Base-by-base conservation (phyloP, 2,797 vertebrate genomes). In the Propithecus perrieri region DNA sequence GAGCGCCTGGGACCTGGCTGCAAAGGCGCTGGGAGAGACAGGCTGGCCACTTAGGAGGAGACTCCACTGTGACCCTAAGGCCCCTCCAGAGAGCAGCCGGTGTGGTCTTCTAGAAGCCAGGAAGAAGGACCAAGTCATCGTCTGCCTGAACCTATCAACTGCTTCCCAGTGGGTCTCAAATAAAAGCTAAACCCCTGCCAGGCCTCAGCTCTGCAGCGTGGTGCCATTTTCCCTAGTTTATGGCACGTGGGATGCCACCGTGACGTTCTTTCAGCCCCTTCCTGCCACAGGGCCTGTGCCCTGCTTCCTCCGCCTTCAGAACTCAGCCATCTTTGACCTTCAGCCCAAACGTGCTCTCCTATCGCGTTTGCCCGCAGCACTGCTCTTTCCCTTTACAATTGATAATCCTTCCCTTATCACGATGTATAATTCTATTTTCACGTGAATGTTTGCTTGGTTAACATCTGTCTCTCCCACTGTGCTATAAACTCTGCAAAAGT, bases 181-280 rank as follows among this genome's bases (percentile, higher is more conserved):
- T 38, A 24, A 41, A 94, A 69, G 20, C 35, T 18, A 46, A 65
- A 63, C 43, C 63, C 26, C 46, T 28, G 30, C 67, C 22, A 24
- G 69, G 46, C 79, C 81, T 63, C n/a, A 9, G 22, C 33, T 33
- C 74, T 50, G 61, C 43, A 76, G 78, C 4, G 7, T 26, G 67
- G 67, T 4, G 33, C 26, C 30, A 0, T 8, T 26, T 18, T 0
- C 63, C 48, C 43, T 65, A 13, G 46, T 43, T 72, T 13, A 5
- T 0, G 48, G 33, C 67, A 38, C 69, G 30, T 1, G 5, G 43
- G 59, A 12, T 2, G 11, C 69, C 61, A 33, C 0, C 1, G 57
- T 55, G 75, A 55, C 22, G 17, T 46, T 8, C 35, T 65, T 38
- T 50, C 48, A 38, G 61, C 41, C n/a, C 65, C 67, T 83, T 46